Evolutionary conservation across 2,888 invertebrate species (phyloP), one percentile per base, ranked within the genome.

Genomic region (Caenorhabditis virilis): DNA sequence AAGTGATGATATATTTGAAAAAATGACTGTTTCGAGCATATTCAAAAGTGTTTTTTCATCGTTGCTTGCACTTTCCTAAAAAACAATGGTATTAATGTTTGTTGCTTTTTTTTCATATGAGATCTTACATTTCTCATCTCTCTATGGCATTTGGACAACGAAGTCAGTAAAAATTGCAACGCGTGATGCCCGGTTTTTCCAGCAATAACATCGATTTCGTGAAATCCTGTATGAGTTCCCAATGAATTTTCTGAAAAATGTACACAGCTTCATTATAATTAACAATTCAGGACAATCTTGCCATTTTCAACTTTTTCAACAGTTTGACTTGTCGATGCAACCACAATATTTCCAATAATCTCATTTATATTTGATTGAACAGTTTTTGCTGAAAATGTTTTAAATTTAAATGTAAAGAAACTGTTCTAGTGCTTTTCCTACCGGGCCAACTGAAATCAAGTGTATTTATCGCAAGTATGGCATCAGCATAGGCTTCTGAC

Each of bases 151-250:
- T 30, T 45, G 18, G 25, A 23, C 16, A 13, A 15, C 1, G 45
- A 18, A 2, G 35, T 18, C 11, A 47, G 18, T n/a, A 35, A 22
- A 47, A 47, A 47, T 9, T 30, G 15, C 2, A 47, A 7, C 33
- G 35, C 47, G 1, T 33, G 7, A 18, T 47, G 33, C 13, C 35
- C 15, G 33, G 49, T 61, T 1, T 54, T 38, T 18, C 35, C 26
- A n/a, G 20, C 26, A 16, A 55, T 25, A 6, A 26, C 26, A 35
- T 61, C 51, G 26, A 61, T 35, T 30, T 61, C 61, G n/a, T n/a
- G 22, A 7, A 55, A 25, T 22, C 61, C 39, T 11, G 55, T 41
- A 16, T 49, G 33, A 2, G 25, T 22, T 38, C 61, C 61, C 25
- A 61, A 43, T 20, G 61, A 61, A n/a, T 47, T 15, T 23, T 22